phyloP scores from a whole-genome alignment of 2,113 vertebrate genomes.

The Paraplagusia blochii region DNA sequence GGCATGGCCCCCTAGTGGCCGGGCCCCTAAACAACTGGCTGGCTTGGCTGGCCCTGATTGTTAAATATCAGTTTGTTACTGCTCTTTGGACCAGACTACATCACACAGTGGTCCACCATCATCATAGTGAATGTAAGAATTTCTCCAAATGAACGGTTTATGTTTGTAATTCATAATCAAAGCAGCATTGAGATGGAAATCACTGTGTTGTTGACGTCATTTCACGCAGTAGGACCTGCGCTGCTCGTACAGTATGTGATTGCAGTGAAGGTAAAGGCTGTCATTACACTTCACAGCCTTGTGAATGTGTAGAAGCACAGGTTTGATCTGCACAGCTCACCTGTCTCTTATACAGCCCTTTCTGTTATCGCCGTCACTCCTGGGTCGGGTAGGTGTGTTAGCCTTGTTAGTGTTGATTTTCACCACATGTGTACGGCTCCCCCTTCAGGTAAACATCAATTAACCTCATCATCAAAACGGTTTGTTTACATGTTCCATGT shows the following conservation, averaged over 20 bases:
- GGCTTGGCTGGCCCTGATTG: too few relatives aligned
- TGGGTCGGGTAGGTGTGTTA: conserved; percentile 50
- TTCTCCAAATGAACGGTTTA: neutral
- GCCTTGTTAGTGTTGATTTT: neutral
- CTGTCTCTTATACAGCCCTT: conserved; percentile 3
- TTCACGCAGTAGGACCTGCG: neutral
- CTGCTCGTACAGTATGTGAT: neutral
- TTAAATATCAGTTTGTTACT: too few relatives aligned
- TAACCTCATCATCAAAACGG: neutral
- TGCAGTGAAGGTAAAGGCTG: conserved; percentile 3
- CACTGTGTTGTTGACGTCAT: neutral
- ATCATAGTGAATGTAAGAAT: neutral
- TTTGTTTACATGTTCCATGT: neutral
- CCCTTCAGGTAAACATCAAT: neutral
- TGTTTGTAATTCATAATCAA: neutral
- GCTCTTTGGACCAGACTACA: neutral
- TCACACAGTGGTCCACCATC: neutral
- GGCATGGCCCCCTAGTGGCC: too few relatives aligned
- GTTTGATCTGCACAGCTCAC: conserved; percentile 7
- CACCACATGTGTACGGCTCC: neutral
- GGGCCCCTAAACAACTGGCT: too few relatives aligned
- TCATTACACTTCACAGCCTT: conserved; percentile 12
- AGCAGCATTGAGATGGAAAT: neutral
- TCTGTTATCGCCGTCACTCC: conserved; percentile 42
- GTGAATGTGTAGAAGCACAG: conserved; percentile 7